Percentiles rank a stretch among this genome's conserved stretches.
Conservation (phyloP, 2,797 vertebrate species). For the Urocyon cinereoargenteus region DNA sequence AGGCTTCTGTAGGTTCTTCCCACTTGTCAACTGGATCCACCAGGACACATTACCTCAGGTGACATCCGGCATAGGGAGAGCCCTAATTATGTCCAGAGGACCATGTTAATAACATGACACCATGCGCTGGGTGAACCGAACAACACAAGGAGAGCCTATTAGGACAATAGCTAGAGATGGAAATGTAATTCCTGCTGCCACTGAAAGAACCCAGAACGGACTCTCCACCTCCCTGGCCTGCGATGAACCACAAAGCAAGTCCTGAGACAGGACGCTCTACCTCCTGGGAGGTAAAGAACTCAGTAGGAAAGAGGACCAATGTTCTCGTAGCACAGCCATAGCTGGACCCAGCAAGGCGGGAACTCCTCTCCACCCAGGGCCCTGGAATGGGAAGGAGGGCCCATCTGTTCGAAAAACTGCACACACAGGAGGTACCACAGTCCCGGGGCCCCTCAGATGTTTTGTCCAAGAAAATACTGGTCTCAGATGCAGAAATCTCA, state of each 20-base stretch:
- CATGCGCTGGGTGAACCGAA: not conserved
- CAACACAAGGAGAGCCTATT: not conserved
- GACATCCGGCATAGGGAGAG: not conserved
- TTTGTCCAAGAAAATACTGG: not conserved
- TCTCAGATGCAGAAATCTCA: not conserved
- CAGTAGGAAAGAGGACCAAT: not conserved
- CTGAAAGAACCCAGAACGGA: not conserved
- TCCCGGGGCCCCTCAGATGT: not conserved
- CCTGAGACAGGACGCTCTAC: not conserved
- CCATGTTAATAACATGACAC: not conserved
- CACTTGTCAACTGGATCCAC: not conserved
- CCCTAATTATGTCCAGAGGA: not conserved
- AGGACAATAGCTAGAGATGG: not conserved
- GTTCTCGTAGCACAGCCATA: not conserved
- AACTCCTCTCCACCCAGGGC: not conserved
- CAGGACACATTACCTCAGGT: not conserved
- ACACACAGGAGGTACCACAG: not conserved
- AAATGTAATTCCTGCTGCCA: not conserved
- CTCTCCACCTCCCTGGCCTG: not conserved
- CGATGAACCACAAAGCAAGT: not conserved
- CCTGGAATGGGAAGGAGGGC: fast-evolving
- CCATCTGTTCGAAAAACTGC: not conserved
- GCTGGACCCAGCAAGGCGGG: not conserved
- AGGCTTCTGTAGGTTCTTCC: not conserved
- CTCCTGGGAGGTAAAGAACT: not conserved